A percentile compares a stretch with the other conserved stretches of the same genome.
These are phyloP conservation scores for Trissolcus brochymenae DNA, from an alignment of 2,888 invertebrate species.

Conservation along the genomic window DNA sequence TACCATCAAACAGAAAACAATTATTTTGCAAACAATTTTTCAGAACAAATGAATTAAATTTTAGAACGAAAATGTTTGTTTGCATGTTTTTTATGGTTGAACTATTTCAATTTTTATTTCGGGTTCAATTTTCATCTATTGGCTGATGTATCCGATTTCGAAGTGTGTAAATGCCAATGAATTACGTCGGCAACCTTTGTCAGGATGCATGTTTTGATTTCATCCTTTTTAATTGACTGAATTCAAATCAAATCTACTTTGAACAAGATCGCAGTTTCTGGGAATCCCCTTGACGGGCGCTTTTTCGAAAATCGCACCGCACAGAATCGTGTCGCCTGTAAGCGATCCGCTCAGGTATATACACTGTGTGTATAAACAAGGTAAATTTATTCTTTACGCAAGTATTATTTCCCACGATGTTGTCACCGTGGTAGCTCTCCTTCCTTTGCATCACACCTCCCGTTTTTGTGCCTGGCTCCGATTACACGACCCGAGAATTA, in stretches of 20 bases:
- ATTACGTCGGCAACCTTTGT: slow-evolving; percentile 62
- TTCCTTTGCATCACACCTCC: slow-evolving; percentile 62
- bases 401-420: slow-evolving; percentile 64
- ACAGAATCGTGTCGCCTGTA: slow-evolving; percentile 21
- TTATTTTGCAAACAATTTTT: background rate
- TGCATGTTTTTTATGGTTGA: slow-evolving; percentile 24
- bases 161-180: slow-evolving; percentile 66
- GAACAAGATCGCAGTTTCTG: slow-evolving; percentile 10
- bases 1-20: slow-evolving; percentile 39
- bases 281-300: slow-evolving; percentile 19
- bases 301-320: slow-evolving; percentile 17
- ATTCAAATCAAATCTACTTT: slow-evolving; percentile 14
- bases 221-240: slow-evolving; percentile 29
- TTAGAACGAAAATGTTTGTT: background rate
- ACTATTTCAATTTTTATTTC: slow-evolving; percentile 23
- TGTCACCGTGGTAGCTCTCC: slow-evolving; percentile 60
- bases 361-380: slow-evolving; percentile 29
- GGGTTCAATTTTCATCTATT: slow-evolving; percentile 44
- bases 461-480: slow-evolving; percentile 54
- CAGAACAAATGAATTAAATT: slow-evolving; percentile 11
- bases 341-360: slow-evolving; percentile 30
- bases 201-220: slow-evolving; percentile 58
- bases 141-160: slow-evolving; percentile 64
- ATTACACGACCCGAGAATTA: slow-evolving; percentile 49
- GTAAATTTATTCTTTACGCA: slow-evolving; percentile 41